These are phyloP conservation scores for Hydropsyche betteni DNA, from an alignment of 2,888 invertebrate species.

Conservation along the genomic window DNA sequence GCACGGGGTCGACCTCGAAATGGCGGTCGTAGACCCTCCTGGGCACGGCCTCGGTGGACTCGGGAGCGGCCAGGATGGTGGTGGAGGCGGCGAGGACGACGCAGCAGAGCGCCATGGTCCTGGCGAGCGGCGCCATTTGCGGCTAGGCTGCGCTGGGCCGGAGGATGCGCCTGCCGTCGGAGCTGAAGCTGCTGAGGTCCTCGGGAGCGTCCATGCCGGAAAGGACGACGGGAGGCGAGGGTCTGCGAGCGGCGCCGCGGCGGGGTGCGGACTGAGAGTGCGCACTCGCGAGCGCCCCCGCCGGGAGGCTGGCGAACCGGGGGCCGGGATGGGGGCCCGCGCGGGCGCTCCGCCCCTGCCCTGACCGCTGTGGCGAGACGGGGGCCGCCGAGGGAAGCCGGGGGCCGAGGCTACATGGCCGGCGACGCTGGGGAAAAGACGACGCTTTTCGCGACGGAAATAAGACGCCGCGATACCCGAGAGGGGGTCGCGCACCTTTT, in stretches of 20 bases:
- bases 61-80: slow-evolving; percentile 52
- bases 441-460: not conserved
- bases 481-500: not conserved
- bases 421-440: not conserved
- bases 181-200: slow-evolving; percentile 39
- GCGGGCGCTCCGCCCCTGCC: not conserved
- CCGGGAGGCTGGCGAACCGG: slow-evolving; percentile 1
- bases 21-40: slow-evolving; percentile 47
- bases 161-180: slow-evolving; percentile 26
- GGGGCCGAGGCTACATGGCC: too few species aligned
- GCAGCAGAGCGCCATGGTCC: slow-evolving; percentile 42
- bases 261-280: slow-evolving; percentile 3
- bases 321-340: not conserved
- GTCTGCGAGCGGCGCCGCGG: not conserved
- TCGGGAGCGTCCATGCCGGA: not conserved
- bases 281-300: not conserved
- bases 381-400: not conserved
- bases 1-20: slow-evolving; percentile 38
- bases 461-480: not conserved
- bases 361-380: not conserved
- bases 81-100: slow-evolving; percentile 52
- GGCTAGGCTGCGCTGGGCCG: slow-evolving; percentile 56
- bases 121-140: slow-evolving; percentile 52
- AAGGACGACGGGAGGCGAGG: not conserved
- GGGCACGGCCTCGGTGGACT: slow-evolving; percentile 12